Conservation (phyloP, 2,888 invertebrate species). For the Stenchaetothrips biformis region DNA sequence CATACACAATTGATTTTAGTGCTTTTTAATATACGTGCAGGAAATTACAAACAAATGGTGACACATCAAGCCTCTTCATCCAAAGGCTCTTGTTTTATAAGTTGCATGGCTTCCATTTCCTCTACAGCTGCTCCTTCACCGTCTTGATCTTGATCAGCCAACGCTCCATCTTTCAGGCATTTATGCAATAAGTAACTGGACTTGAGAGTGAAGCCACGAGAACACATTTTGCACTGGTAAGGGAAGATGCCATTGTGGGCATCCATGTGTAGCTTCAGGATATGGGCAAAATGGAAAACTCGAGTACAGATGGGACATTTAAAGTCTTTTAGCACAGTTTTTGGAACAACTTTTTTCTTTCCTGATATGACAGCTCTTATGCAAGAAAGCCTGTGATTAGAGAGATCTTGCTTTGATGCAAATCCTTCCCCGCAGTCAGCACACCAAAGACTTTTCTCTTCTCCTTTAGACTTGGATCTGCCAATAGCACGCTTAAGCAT, state of each 20-base stretch:
- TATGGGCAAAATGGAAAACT: constrained; percentile 7
- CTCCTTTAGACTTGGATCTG: neutral
- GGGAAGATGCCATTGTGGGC: constrained; percentile 9
- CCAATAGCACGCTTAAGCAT: neutral
- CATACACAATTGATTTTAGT: neutral
- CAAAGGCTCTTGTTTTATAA: neutral
- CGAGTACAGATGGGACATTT: constrained; percentile 7
- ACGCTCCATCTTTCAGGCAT: neutral
- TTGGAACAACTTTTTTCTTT: neutral
- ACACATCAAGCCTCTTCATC: neutral
- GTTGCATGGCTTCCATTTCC: neutral
- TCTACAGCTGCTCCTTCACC: neutral
- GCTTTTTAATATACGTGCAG: neutral
- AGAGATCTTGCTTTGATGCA: neutral
- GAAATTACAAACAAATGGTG: neutral
- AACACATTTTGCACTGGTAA: constrained; percentile 4
- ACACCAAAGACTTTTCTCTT: neutral
- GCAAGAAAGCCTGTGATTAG: neutral
- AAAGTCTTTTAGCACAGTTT: neutral
- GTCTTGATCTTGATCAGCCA: neutral
- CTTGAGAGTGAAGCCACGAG: neutral
- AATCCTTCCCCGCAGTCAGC: neutral
- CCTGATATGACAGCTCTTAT: neutral
- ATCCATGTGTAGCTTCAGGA: neutral
- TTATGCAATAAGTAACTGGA: constrained; percentile 7